Base-by-base conservation (phyloP, 1,140 invertebrate genomes). In the Luehdorfia chinensis region DNA sequence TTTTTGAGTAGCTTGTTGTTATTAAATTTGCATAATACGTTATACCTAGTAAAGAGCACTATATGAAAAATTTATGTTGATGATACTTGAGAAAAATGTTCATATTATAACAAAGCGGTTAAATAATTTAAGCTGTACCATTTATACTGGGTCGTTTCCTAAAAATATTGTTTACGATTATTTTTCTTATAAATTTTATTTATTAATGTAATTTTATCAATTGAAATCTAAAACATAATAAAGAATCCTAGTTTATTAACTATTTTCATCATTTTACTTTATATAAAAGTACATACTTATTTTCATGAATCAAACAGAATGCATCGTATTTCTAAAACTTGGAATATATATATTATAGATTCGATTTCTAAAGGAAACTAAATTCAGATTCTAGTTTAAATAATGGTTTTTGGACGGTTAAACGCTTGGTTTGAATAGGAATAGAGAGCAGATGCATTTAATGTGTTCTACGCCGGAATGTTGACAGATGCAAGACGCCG, bases 21-120 rank as follows among this genome's bases (percentile, higher is more conserved):
- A 25, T 41, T 41, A 37, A 37, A 37, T 37, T 37, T 37, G 18
- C 34, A 36, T 36, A 36, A 36, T 36, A 36, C 33, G 33, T 36
- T 36, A 36, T 36, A 36, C 33, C 8, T 25, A 39, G 36, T 13
- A 13, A 23, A 18, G 36, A 39, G 13, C 11, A 39, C 19, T 11
- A 19, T 13, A n/a, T 15, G 16, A 19, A 36, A 36, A 36, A 15
- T n/a, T 36, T 21, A 21, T 21, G 19, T 21, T 2, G 18, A 36
- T 36, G 16, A 36, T 36, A 19, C 33, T 36, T 36, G 16, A 19
- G 16, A 36, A 15, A 36, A 36, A 36, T 36, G 33, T 9, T 33
- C 14, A 9, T n/a, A 14, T 15, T 33, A 14, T 15, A 33, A 33
- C 14, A 18, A 18, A 33, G 15, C 11, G 19, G 33, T 36, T 15